phyloP scores from a whole-genome alignment of 2,113 vertebrate genomes.

The Turdus rufiventris region DNA sequence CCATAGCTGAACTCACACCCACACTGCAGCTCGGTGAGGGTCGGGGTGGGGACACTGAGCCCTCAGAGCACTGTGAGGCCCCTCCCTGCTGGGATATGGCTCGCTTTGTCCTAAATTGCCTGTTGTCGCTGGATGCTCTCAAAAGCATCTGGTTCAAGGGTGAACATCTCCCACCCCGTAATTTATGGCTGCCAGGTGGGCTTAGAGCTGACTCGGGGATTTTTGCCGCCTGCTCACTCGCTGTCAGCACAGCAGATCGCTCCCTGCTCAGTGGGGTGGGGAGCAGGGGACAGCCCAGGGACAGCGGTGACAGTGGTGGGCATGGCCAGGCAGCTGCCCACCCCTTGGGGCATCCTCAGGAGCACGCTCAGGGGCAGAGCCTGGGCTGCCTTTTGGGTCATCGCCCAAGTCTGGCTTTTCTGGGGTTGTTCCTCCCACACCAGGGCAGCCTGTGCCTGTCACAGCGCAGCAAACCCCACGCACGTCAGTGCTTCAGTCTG shows the following conservation, averaged over 20 bases:
- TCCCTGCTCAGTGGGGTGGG: background rate
- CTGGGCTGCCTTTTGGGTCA: background rate
- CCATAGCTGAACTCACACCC: background rate
- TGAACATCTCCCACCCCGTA: background rate
- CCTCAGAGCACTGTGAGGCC: background rate
- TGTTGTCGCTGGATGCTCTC: background rate
- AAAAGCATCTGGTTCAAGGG: constrained; percentile 52
- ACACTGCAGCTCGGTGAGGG: too few relatives aligned
- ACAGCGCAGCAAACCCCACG: accelerated
- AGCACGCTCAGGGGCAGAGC: background rate
- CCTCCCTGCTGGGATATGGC: background rate
- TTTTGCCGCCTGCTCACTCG: background rate
- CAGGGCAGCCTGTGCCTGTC: background rate
- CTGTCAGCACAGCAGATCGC: background rate
- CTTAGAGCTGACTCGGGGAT: constrained; percentile 27
- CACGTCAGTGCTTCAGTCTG: accelerated
- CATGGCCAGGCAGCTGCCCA: accelerated
- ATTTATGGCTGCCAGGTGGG: constrained; percentile 59
- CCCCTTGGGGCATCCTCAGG: background rate
- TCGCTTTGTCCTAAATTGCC: background rate
- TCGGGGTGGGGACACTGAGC: background rate
- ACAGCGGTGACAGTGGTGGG: accelerated
- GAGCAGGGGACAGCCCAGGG: background rate
- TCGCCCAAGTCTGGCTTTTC: background rate
- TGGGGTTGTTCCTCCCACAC: accelerated